Evolutionary conservation across 2,888 invertebrate genomes (phyloP).

Genomic region (Tenodera sinensis): DNA sequence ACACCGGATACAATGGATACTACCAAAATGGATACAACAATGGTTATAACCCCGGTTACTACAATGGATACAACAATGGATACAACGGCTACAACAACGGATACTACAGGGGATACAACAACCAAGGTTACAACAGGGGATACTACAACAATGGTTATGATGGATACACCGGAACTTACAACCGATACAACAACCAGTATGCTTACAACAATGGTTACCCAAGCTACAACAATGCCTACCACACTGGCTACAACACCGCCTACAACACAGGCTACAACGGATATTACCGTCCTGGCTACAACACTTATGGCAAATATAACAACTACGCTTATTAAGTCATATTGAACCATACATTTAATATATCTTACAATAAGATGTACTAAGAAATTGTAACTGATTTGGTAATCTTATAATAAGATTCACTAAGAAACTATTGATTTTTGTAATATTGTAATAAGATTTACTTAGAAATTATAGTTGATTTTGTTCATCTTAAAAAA

Average conservation of each 20-base stretch:
- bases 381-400: too few species aligned
- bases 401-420: too few species aligned
- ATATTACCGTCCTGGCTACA: not conserved
- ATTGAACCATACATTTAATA: too few species aligned
- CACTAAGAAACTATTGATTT: too few species aligned
- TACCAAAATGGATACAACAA: not conserved
- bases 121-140: not conserved
- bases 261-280: not conserved
- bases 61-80: not conserved
- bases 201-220: not conserved
- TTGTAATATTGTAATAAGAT: too few species aligned
- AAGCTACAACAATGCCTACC: not conserved
- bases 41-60: not conserved
- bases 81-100: not conserved
- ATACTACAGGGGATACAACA: not conserved
- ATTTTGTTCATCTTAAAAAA: too few species aligned
- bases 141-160: not conserved
- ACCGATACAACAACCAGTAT: not conserved
- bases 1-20: not conserved
- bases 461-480: too few species aligned
- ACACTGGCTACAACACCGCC: not conserved
- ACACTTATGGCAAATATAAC: not conserved
- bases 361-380: too few species aligned
- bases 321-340: not conserved
- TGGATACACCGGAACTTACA: not conserved